These are phyloP conservation scores for Paedocypris micromegethes DNA, from an alignment of 2,797 vertebrate species.

Conservation along the genomic window DNA sequence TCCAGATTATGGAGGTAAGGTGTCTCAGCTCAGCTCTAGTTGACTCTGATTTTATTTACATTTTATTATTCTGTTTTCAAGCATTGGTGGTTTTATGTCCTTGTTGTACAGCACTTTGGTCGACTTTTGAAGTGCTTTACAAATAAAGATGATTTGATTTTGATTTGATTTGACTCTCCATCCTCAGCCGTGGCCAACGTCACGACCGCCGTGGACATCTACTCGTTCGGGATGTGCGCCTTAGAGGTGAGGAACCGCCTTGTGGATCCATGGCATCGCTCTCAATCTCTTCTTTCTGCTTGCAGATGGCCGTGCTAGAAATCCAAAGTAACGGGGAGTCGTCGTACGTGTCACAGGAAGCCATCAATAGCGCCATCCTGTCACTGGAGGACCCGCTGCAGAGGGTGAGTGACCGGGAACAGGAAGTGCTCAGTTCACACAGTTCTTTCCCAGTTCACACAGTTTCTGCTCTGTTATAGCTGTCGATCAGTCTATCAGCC, in stretches of 20 bases:
- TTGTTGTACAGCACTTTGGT: no score
- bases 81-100: no score
- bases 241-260: constrained; percentile 76
- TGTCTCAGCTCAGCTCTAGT: no score
- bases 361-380: constrained; percentile 96
- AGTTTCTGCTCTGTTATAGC: no score
- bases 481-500: no score
- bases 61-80: no score
- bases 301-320: constrained; percentile 95
- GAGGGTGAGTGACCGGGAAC: constrained; percentile 70
- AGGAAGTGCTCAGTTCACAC: background rate
- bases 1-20: constrained; percentile 90
- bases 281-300: background rate
- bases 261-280: no score
- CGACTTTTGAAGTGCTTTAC: no score
- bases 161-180: background rate
- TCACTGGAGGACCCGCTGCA: constrained; percentile 91
- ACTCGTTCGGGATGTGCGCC: constrained; percentile 98
- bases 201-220: constrained; percentile 97
- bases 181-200: constrained; percentile 86
- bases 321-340: constrained; percentile 98
- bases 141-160: no score
- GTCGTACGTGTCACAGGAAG: constrained; percentile 95
- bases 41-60: no score
- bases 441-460: no score